Percentiles rank a stretch among this genome's conserved stretches.
phyloP scores from a whole-genome alignment of 2,113 vertebrate species.

The Pangasianodon gigas region DNA sequence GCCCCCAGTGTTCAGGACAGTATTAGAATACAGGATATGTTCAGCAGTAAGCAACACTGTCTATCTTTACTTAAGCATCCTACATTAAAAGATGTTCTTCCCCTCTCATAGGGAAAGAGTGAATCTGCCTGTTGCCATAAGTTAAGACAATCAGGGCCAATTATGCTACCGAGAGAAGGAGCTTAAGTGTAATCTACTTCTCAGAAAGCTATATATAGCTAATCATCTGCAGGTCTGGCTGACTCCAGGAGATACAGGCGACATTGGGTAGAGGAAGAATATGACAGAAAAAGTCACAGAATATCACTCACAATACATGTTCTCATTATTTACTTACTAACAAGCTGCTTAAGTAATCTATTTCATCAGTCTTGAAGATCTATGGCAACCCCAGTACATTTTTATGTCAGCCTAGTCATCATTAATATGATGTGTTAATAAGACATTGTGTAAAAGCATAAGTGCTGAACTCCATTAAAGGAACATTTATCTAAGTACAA shows the following conservation, averaged over 20 bases:
- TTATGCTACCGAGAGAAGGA: conserved; percentile 24
- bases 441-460: not conserved
- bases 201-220: conserved; percentile 55
- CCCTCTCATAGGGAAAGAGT: not conserved
- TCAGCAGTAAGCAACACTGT: not conserved
- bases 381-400: not conserved
- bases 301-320: not conserved
- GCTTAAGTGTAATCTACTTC: conserved; percentile 41
- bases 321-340: not conserved
- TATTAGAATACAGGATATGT: not conserved
- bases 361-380: not conserved
- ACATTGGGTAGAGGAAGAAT: not conserved
- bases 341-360: not conserved
- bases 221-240: conserved; percentile 27
- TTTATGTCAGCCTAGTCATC: not conserved
- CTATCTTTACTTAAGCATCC: not conserved
- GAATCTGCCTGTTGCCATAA: not conserved
- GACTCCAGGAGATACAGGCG: conserved; percentile 15
- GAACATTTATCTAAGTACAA: not conserved
- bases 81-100: not conserved
- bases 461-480: not conserved
- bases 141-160: conserved; percentile 33
- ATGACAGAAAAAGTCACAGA: not conserved
- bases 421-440: not conserved
- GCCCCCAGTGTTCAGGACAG: not conserved